Conservation (phyloP, 2,797 vertebrate species). For the Ciconia nigra region DNA sequence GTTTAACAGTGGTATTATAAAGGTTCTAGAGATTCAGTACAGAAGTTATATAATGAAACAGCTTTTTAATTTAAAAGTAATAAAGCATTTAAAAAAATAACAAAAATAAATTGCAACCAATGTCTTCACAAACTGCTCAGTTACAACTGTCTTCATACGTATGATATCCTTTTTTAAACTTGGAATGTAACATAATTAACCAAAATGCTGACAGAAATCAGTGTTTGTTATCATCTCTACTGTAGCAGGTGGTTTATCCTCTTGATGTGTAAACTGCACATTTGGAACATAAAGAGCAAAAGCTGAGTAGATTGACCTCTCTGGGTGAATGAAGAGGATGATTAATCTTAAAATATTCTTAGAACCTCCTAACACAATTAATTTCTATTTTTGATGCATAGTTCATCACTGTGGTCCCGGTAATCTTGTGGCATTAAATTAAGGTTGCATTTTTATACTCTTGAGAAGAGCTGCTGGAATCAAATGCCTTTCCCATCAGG, state of each 20-base stretch:
- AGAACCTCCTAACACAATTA: neutral
- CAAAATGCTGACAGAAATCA: neutral
- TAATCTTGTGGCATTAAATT: neutral
- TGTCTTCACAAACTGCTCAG: neutral
- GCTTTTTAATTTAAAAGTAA: neutral
- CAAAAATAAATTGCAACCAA: neutral
- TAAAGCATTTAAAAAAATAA: neutral
- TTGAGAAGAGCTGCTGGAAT: neutral
- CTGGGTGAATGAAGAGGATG: neutral
- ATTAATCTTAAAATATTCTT: conserved; percentile 1
- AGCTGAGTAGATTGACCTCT: neutral
- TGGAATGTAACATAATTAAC: neutral
- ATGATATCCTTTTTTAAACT: neutral
- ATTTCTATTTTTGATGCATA: neutral
- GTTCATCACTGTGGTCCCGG: neutral
- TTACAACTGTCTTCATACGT: neutral
- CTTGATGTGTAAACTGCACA: neutral
- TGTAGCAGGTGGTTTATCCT: neutral
- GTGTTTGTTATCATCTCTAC: neutral
- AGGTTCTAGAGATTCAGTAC: neutral
- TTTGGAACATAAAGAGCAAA: neutral
- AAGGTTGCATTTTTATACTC: neutral
- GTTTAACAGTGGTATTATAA: neutral
- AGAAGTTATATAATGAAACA: neutral
- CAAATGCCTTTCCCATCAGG: neutral